Evolutionary conservation across 2,113 vertebrate genomes (phyloP).

Genomic region (Marmota flaviventris): DNA sequence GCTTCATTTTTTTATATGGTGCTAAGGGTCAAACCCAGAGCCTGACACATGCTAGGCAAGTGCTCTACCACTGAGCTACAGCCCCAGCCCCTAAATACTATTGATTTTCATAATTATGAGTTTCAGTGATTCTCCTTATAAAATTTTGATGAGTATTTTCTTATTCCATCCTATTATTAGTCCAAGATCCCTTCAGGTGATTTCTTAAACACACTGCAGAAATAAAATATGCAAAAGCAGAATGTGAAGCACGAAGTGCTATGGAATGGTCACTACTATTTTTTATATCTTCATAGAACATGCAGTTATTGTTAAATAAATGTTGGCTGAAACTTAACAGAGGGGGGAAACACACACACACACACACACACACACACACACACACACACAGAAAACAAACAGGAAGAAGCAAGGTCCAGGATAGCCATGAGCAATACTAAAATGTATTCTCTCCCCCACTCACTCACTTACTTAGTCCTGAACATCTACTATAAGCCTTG

Average conservation of each 20-base stretch:
- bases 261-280: neutral
- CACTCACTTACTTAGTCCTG: neutral
- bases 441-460: neutral
- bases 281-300: conserved; percentile 22
- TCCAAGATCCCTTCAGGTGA: neutral
- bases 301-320: conserved; percentile 4
- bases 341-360: neutral
- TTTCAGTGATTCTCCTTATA: neutral
- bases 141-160: conserved; percentile 33
- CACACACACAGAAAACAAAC: too few species aligned
- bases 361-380: neutral
- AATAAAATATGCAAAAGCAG: neutral
- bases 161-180: neutral
- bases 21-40: too few species aligned
- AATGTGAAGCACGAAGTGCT: neutral
- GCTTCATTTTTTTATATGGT: too few species aligned
- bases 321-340: neutral
- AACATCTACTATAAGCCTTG: neutral
- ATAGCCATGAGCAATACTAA: neutral
- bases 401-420: neutral
- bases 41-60: too few species aligned
- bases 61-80: too few species aligned
- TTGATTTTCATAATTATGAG: conserved; percentile 28
- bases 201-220: conserved; percentile 4
- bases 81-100: neutral